Conservation (phyloP, 2,113 vertebrate genomes). For the Carassius carassius region DNA sequence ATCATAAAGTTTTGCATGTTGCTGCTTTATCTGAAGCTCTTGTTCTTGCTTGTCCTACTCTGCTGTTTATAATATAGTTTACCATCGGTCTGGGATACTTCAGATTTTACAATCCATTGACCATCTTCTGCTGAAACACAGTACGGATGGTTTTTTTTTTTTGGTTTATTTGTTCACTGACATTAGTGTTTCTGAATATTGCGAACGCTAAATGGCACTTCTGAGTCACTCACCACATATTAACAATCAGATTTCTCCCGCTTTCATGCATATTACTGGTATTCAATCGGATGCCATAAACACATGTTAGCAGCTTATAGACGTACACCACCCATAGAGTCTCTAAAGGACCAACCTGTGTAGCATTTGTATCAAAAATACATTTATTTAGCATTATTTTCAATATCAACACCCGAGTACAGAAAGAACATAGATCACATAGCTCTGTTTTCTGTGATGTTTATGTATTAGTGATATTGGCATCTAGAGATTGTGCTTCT, state of each 20-base stretch:
- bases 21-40: conserved; percentile 5
- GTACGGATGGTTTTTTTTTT: background rate
- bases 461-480: background rate
- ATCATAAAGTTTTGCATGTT: conserved; percentile 35
- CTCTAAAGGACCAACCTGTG: background rate
- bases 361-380: background rate
- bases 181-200: background rate
- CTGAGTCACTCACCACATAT: conserved; percentile 39
- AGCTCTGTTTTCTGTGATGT: background rate
- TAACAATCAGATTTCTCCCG: conserved; percentile 39
- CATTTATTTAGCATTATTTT: background rate
- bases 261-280: conserved; percentile 41
- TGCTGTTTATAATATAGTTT: background rate
- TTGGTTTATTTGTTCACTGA: background rate
- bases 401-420: background rate
- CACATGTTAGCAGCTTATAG: conserved; percentile 18
- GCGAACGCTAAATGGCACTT: conserved; percentile 31
- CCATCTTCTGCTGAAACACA: too few species aligned
- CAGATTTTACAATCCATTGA: too few species aligned
- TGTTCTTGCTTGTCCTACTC: background rate
- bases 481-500: background rate
- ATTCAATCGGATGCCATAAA: conserved; percentile 25
- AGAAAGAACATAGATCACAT: too few species aligned
- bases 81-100: background rate
- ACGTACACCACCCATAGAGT: too few species aligned